These are phyloP conservation scores for Pampusana beccarii DNA, from an alignment of 2,113 vertebrate species.

Conservation along the genomic window DNA sequence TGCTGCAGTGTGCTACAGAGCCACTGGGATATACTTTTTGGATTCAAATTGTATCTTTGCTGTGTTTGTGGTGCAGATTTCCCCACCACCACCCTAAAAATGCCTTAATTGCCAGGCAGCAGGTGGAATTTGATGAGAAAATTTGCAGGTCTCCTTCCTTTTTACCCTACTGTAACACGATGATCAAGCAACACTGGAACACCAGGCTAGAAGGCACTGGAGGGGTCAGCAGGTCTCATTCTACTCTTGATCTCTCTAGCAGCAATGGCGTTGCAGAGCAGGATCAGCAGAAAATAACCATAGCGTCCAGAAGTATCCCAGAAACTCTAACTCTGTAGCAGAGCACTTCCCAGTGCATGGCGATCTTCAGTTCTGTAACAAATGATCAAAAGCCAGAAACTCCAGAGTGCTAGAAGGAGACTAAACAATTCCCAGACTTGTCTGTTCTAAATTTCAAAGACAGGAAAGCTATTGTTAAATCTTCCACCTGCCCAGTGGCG, in stretches of 20 bases:
- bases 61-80: not conserved
- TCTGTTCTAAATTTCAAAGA: not conserved
- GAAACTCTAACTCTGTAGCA: not conserved
- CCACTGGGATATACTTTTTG: not conserved
- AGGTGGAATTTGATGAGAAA: not conserved
- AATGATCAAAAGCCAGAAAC: not conserved
- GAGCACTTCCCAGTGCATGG: not conserved
- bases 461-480: not conserved
- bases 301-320: not conserved
- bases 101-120: not conserved
- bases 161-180: not conserved
- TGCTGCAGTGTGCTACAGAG: not conserved
- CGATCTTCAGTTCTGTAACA: not conserved
- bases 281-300: rapidly evolving
- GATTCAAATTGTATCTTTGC: not conserved
- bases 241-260: not conserved
- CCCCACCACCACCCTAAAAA: not conserved
- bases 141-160: not conserved
- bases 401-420: not conserved
- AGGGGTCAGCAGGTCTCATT: not conserved
- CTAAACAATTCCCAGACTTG: not conserved
- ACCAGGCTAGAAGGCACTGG: not conserved
- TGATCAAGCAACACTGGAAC: not conserved
- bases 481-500: not conserved
- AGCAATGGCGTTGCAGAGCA: not conserved